Base-by-base conservation (phyloP, 2,888 invertebrate species). In the Norana najaformis region DNA sequence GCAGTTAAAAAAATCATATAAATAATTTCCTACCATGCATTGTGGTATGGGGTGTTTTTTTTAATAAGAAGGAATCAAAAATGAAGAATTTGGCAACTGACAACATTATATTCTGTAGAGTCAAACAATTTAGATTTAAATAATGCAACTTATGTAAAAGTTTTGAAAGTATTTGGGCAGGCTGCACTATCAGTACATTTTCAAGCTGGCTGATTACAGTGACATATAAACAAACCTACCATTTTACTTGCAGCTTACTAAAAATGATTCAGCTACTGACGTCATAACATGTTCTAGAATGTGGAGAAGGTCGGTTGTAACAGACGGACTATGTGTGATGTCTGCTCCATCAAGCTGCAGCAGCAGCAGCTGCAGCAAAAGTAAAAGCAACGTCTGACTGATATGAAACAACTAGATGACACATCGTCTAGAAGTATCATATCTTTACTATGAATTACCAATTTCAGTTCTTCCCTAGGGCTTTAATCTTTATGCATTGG, bases 241-340 rank as follows among this genome's bases (percentile, higher is more conserved):
- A 16, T 11, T 4, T 8, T n/a, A 69, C n/a, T n/a, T 69, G 69
- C 13, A n/a, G n/a, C 69, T 69, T 69, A n/a, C 69, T 69, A n/a
- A 69, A 69, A 69, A 69, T 69, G 69, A 69, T 69, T 69, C 69
- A 69, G 69, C 69, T 8, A 69, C n/a, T 69, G 69, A 69, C 69
- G 69, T 69, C 69, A 69, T 69, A 69, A n/a, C 69, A 69, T 69
- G n/a, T 4, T 30, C 69, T n/a, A 69, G 69, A 69, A 69, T 69
- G 69, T 69, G 69, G 69, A 69, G 69, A 69, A 69, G 69, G 69
- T 69, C 69, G 69, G n/a, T 69, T n/a, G 69, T 69, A 69, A 69
- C 30, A 69, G 69, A n/a, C 1, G 69, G 30, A 69, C 69, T 13
- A n/a, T n/a, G 8, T 69, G 69, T n/a, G 30, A n/a, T 69, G 69